Evolutionary conservation across 2,888 invertebrate genomes (phyloP).

Genomic region (Archaeoteleia sp.): DNA sequence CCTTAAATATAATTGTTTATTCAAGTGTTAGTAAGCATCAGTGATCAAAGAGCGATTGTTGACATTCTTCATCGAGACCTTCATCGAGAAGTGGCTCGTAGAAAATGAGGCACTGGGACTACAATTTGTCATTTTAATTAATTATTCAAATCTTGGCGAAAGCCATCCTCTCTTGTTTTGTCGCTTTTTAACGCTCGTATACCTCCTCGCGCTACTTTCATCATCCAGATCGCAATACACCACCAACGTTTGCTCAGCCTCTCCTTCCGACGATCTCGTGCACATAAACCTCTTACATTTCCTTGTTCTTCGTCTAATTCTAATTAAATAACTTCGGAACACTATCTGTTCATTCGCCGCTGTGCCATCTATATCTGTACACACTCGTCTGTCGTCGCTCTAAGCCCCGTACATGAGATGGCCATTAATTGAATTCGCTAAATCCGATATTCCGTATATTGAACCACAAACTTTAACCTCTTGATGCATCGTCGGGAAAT

Average conservation of each 20-base stretch:
- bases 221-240: constrained; percentile 37
- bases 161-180: constrained; percentile 13
- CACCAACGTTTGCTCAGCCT: constrained; percentile 24
- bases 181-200: constrained; percentile 23
- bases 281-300: constrained; percentile 48
- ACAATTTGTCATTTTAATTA: constrained; percentile 39
- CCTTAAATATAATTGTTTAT: too few relatives aligned
- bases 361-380: constrained; percentile 45
- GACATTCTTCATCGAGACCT: background rate
- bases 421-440: constrained; percentile 66
- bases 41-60: too few relatives aligned
- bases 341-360: constrained; percentile 68
- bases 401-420: constrained; percentile 54
- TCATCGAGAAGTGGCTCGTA: background rate
- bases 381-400: constrained; percentile 38
- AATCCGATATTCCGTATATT: constrained; percentile 60
- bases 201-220: constrained; percentile 22
- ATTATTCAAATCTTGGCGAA: constrained; percentile 33
- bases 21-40: too few relatives aligned
- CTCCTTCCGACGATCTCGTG: constrained; percentile 2
- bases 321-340: constrained; percentile 72
- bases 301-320: constrained; percentile 54
- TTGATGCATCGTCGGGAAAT: constrained; percentile 23
- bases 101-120: constrained; percentile 28
- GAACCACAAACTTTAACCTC: constrained; percentile 36